Evolutionary conservation across 2,888 invertebrate genomes (phyloP), one percentile per base, ranked within the genome.

Genomic region (Incurvaria masculella): DNA sequence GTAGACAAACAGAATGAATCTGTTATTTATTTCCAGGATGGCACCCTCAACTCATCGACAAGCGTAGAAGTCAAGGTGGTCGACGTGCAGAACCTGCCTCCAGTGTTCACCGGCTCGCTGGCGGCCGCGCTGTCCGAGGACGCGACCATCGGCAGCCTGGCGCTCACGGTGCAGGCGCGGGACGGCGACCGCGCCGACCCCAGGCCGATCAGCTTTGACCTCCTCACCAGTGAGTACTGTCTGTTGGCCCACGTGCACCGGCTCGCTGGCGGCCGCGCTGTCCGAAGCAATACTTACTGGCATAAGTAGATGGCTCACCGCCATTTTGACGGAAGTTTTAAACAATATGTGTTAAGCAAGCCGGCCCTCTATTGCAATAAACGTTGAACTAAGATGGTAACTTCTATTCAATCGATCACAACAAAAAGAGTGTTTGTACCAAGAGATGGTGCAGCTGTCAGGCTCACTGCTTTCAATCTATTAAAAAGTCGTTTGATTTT

Each of bases 81-180:
- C 51, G 94, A 94, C 62, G 86, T 94, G 1, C 94, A 94, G 73
- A 92, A 94, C 66, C 88, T 86, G 1, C 91, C 94, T 0, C 94
- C 94, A 0, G 83, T 88, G 47, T 94, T 94, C 72, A 83, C 85
- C 43, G 91, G 91, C 1, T 84, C 91, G 0, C 74, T 93, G 47
- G 87, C 88, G 14, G 89, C 89, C 0, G 86, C 92, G 20, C 81
- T 94, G 26, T 79, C 83, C 20, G 94, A 94, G 65, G 90, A 93
- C 59, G 90, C 88, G 48, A 86, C 89, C 0, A 91, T 94, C 38
- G 93, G 92, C 11, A 88, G 90, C 0, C 69, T 89, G 40, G 89
- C 91, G 1, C 83, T 94, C 69, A 87, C 85, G 1, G 80, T 93
- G 10, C 85, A 86, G 61, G 94, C 94, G 0, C 79, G 88, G 42